Base-by-base conservation (phyloP, 2,113 vertebrate species). In the Grantiella picta region DNA sequence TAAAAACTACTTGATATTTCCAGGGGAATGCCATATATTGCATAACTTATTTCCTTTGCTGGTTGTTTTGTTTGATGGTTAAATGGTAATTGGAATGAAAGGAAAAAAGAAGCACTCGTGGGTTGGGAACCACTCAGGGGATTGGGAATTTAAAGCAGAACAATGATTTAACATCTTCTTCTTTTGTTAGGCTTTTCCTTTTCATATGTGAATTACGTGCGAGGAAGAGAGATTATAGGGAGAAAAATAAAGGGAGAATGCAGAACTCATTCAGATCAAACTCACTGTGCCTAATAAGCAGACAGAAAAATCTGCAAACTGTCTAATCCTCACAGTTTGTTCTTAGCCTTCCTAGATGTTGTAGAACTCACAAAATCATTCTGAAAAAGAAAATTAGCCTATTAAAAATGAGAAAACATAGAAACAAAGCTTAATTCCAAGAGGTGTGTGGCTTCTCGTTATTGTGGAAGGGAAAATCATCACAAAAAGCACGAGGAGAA, bases 11-110 rank as follows among this genome's bases (percentile, higher is more conserved):
- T 89, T 92, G 86, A 81, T 95, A 83, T 90, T 96, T 96, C 76
- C 79, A 93, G 49, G 80, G 82, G 79, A 94, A 89, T 86, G 54
- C 65, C 42, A 52, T 66, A 50, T 90, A 85, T 94, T 93, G 76
- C 86, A 86, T 90, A 96, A 92, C 92, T 88, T 95, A 73, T 50
- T 93, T 93, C 82, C 64, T 95, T 92, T 94, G 64, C 82, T 91
- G 52, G 57, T 90, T 96, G 66, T 90, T 94, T 96, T 79, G 77
- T 95, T 90, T 96, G 94, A 86, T 89, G 66, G 75, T 83, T 95
- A 96, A 95, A 94, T 2, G 17, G 82, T 96, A 96, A 95, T 95
- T 96, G 78, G 83, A 93, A 84, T 88, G 82, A 95, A 96, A 96
- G 61, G 64, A 92, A 88, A 68, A 75, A 92, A 92, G 84, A 71